Evolutionary conservation across 2,888 invertebrate species (phyloP).

Genomic region (Dexiosoma caninum): DNA sequence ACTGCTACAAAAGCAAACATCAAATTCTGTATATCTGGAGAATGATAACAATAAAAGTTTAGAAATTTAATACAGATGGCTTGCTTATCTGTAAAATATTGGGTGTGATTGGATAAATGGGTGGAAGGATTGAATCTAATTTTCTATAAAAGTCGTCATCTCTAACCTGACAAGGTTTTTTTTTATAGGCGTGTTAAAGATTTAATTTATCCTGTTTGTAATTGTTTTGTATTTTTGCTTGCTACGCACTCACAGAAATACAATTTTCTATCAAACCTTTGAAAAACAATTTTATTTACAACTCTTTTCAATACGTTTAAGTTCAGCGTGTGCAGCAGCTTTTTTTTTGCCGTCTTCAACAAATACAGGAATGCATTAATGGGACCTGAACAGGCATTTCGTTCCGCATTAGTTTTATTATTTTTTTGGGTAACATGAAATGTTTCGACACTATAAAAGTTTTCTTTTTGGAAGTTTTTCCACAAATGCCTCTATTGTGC

Average conservation of each 20-base stretch:
- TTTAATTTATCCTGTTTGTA: neutral
- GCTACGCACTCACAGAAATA: conserved; percentile 19
- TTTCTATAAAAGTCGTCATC: neutral
- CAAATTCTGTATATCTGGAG: too few relatives aligned
- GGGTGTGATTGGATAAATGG: too few relatives aligned
- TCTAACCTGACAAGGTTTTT: neutral
- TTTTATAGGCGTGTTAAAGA: neutral
- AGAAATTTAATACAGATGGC: too few relatives aligned
- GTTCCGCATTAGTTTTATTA: neutral
- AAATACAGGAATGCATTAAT: conserved; percentile 40
- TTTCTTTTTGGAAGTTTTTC: neutral
- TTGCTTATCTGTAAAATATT: too few relatives aligned
- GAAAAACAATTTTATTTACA: neutral
- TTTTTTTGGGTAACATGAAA: neutral
- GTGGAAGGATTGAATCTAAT: too few relatives aligned
- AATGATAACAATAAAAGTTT: too few relatives aligned
- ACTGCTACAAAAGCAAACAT: too few relatives aligned
- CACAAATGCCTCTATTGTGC: neutral
- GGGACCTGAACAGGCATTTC: neutral
- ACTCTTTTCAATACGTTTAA: neutral
- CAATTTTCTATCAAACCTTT: conserved; percentile 22
- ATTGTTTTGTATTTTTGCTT: neutral
- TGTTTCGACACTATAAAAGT: neutral
- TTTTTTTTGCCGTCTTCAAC: neutral
- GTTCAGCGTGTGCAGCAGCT: neutral